Percentiles rank a stretch among this genome's conserved stretches.
Conservation (phyloP, 2,888 invertebrate species). For the Archips crataeganus region DNA sequence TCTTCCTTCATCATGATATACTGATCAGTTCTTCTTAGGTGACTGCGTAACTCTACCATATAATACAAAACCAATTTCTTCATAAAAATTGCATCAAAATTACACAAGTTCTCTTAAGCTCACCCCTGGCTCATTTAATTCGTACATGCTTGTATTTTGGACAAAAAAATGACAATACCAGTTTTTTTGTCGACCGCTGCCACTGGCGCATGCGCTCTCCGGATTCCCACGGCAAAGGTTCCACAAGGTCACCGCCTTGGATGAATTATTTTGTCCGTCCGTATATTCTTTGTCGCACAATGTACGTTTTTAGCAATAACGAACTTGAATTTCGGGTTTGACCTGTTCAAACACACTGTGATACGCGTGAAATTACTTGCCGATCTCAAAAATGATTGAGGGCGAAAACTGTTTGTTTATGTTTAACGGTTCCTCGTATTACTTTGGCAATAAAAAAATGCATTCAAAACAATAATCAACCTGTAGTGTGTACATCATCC, state of each 20-base stretch:
- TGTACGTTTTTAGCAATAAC: slow-evolving; percentile 21
- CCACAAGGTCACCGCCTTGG: slow-evolving; percentile 39
- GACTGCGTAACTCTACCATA: neutral
- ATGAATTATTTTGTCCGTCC: slow-evolving; percentile 33
- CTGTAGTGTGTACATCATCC: neutral
- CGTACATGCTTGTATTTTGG: neutral
- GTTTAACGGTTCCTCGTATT: neutral
- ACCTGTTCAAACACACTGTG: slow-evolving; percentile 26
- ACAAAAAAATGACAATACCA: slow-evolving; percentile 19
- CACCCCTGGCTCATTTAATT: neutral
- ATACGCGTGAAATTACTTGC: slow-evolving; percentile 16
- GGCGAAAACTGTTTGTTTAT: neutral
- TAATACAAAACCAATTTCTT: neutral
- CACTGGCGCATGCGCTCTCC: slow-evolving; percentile 28
- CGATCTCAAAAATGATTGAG: slow-evolving; percentile 5
- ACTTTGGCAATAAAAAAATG: neutral
- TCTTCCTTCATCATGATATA: neutral
- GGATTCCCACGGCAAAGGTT: slow-evolving; percentile 34
- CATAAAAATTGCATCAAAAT: neutral
- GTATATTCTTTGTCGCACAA: slow-evolving; percentile 26
- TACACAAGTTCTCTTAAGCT: neutral
- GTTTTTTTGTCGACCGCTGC: slow-evolving; percentile 28
- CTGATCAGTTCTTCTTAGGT: too few species aligned
- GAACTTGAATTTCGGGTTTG: slow-evolving; percentile 33
- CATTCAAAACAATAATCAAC: neutral